These are phyloP conservation scores for Chymomyza procnemis DNA, from an alignment of 2,888 invertebrate species.

Conservation along the genomic window DNA sequence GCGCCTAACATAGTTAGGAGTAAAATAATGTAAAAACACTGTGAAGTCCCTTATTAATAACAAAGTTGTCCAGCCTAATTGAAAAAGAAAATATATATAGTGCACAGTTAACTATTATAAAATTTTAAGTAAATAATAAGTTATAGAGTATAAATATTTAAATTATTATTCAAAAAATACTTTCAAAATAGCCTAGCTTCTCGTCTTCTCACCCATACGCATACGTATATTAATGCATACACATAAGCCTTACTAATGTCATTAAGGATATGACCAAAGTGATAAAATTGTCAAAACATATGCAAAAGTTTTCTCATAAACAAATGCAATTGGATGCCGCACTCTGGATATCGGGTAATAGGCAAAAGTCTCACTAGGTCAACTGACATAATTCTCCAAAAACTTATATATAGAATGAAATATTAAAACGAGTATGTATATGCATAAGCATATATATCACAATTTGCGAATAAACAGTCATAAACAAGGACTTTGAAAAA, in stretches of 20 bases:
- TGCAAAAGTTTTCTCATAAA: background rate
- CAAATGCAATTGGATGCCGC: background rate
- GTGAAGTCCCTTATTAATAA: too few species aligned
- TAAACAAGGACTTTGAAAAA: background rate
- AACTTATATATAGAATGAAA: background rate
- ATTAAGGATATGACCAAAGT: background rate
- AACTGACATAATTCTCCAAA: background rate
- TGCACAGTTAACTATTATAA: too few species aligned
- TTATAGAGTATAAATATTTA: too few species aligned
- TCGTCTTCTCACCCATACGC: background rate
- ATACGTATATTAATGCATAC: background rate
- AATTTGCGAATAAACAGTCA: background rate
- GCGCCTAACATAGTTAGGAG: too few species aligned
- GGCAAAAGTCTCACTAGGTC: background rate
- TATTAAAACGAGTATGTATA: background rate
- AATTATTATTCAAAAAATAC: too few species aligned
- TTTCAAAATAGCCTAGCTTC: background rate
- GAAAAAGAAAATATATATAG: too few species aligned
- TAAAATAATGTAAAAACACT: too few species aligned
- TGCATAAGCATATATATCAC: background rate
- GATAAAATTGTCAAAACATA: constrained; percentile 3
- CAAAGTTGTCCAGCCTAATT: too few species aligned
- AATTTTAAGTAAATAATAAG: too few species aligned
- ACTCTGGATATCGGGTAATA: background rate
- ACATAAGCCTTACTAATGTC: background rate